These are phyloP conservation scores for Campoplex nolae DNA, from an alignment of 2,888 invertebrate species.

Conservation along the genomic window DNA sequence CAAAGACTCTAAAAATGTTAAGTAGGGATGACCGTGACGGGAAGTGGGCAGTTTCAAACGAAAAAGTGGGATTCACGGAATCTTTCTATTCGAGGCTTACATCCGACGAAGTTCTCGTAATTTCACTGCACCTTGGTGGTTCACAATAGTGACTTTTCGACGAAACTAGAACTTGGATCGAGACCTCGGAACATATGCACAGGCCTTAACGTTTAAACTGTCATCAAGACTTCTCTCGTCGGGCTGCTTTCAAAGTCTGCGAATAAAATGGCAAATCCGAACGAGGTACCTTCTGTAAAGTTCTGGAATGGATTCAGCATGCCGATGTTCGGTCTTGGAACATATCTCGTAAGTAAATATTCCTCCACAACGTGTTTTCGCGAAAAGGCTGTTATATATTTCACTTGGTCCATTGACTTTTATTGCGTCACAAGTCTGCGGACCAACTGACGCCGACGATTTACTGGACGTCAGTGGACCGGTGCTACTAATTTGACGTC, in stretches of 20 bases:
- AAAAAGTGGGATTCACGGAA: too few species aligned
- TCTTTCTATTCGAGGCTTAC: too few species aligned
- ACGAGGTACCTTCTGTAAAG: conserved; percentile 75
- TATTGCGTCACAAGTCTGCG: background rate
- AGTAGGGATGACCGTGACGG: too few species aligned
- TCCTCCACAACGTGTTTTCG: background rate
- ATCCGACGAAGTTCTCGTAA: background rate
- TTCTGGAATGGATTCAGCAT: conserved; percentile 82
- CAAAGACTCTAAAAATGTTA: too few species aligned
- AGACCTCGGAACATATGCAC: too few species aligned
- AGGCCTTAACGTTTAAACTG: too few species aligned
- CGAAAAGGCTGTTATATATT: background rate
- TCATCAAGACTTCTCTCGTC: background rate
- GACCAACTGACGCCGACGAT: background rate
- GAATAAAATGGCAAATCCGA: conserved; percentile 43
- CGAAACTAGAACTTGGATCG: too few species aligned
- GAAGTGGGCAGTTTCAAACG: too few species aligned
- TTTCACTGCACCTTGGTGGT: too few species aligned
- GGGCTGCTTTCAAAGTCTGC: background rate
- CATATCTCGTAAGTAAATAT: conserved; percentile 80
- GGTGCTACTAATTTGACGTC: conserved; percentile 5
- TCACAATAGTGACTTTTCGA: too few species aligned
- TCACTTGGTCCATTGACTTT: background rate
- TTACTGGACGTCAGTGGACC: background rate
- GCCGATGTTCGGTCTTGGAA: conserved; percentile 83